Evolutionary conservation across 37 sponge, comb jelly and placozoan species (phyloP).

Genomic region (Mnemiopsis leidyi): DNA sequence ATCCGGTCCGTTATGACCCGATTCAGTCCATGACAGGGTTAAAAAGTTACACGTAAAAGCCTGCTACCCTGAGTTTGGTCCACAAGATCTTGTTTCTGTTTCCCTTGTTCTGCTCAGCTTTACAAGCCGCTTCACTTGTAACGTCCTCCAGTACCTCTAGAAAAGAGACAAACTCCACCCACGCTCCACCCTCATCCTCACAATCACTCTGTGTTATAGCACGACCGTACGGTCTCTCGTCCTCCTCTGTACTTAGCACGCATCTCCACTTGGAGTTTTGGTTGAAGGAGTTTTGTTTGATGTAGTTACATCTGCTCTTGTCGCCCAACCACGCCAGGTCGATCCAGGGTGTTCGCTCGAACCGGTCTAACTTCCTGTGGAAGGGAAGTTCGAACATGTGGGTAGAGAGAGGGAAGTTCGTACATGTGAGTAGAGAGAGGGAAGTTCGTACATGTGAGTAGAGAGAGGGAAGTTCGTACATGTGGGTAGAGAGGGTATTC

Average conservation of each 20-base stretch:
- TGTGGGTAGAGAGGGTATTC: too few species aligned
- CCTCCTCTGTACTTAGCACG: background rate
- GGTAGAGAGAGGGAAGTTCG: too few species aligned
- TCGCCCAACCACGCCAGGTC: conserved; percentile 57
- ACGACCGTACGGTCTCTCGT: conserved; percentile 12
- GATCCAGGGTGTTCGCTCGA: conserved; percentile 31
- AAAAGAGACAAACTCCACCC: conserved; percentile 51
- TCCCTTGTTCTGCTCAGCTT: background rate
- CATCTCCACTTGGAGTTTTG: conserved; percentile 26
- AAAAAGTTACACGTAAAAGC: too few species aligned
- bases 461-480: too few species aligned
- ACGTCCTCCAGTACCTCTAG: conserved; percentile 15
- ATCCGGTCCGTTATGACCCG: too few species aligned
- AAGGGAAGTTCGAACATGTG: too few species aligned
- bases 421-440: too few species aligned
- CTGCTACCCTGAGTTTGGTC: conserved; percentile 43
- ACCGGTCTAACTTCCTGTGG: background rate
- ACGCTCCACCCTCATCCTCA: conserved; percentile 69
- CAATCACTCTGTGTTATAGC: conserved; percentile 68
- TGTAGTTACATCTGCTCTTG: conserved; percentile 12
- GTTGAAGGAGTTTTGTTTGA: conserved; percentile 17
- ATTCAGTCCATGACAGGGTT: too few species aligned
- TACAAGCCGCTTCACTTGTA: background rate
- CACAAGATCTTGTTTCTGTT: conserved; percentile 2
- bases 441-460: too few species aligned